phyloP scores from a whole-genome alignment of 1,140 invertebrate genomes.

The Cotesia vestalis region DNA sequence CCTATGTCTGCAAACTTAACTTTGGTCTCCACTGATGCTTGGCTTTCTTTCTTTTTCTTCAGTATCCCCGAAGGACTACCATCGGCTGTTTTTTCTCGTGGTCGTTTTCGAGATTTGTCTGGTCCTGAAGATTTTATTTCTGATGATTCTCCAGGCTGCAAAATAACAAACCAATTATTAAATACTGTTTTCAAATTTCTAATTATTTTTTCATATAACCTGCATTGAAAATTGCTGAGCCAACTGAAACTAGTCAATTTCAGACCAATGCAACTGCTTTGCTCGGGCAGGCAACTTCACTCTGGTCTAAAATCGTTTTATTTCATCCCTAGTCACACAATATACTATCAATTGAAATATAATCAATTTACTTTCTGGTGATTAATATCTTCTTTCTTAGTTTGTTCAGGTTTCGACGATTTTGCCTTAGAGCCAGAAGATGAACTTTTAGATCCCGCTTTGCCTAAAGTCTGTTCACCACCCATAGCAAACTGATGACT shows the following conservation, averaged over 20 bases:
- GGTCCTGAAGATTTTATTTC: neutral
- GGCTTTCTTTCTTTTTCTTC: constrained; percentile 52
- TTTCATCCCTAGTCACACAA: too few relatives aligned
- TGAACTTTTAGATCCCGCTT: neutral
- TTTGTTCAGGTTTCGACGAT: neutral
- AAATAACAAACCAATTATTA: neutral
- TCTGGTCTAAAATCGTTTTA: too few relatives aligned
- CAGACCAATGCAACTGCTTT: too few relatives aligned
- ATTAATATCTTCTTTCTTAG: neutral
- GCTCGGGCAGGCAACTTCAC: too few relatives aligned
- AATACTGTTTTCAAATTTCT: too few relatives aligned
- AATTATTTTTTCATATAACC: too few relatives aligned
- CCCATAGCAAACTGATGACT: neutral
- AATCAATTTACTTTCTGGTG: constrained; percentile 14
- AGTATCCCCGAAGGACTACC: constrained; percentile 38
- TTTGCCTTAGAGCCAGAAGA: neutral
- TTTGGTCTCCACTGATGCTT: constrained; percentile 56
- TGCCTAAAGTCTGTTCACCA: neutral
- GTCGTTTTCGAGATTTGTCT: constrained; percentile 56
- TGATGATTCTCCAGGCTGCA: constrained; percentile 36
- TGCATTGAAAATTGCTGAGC: too few relatives aligned
- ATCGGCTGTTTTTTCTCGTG: constrained; percentile 61
- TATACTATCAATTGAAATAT: neutral
- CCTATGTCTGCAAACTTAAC: constrained; percentile 80
- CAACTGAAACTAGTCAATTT: too few relatives aligned